Base-by-base conservation (phyloP, 1,140 invertebrate species). In the Saccostrea cuccullata region DNA sequence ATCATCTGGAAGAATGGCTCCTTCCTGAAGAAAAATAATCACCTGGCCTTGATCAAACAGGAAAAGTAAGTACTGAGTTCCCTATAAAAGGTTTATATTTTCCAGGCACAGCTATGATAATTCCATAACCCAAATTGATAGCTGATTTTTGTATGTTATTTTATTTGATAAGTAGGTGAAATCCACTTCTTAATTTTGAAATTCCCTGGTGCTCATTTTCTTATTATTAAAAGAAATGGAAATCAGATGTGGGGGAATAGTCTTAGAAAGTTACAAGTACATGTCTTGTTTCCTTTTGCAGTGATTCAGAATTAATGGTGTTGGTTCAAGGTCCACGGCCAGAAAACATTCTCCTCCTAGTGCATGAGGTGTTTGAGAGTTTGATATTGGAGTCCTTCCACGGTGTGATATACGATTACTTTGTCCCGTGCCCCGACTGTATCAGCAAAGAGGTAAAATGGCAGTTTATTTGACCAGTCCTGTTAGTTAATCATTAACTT, bases 1-100 rank as follows among this genome's bases (percentile, higher is more conserved):
- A 89, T 92, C 15, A 93, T 95, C 15, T 95, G 94, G 94, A 94
- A 94, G 88, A 92, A 93, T 84, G 94, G 94, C 1, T 95, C 94
- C 12, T 88, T 94, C 17, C 88, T 95, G 55, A 92, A 90, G n/a
- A 95, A 95, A 82, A 94, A 94, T 87, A 90, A 92, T n/a, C 93
- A 95, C 86, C 83, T 89, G 55, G 94, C 94, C 77, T 89, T 94
- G 15, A 92, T 95, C 26, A 90, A 85, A 82, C 94, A 94, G 30
- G 90, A 83, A 60, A 90, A 89, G 92, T 93, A 83, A 88, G 64
- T 20, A 6, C 17, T 30, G 17, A 5, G 23, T 4, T 17, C 0
- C 20, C 58, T 20, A 1, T 60, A 15, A 77, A 77, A 77, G 12
- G 13, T 77, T n/a, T n/a, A 13, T 13, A 9, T 26, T 40, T 17